Base-by-base conservation (phyloP, 2,888 invertebrate species). In the Synanthedon vespiformis region DNA sequence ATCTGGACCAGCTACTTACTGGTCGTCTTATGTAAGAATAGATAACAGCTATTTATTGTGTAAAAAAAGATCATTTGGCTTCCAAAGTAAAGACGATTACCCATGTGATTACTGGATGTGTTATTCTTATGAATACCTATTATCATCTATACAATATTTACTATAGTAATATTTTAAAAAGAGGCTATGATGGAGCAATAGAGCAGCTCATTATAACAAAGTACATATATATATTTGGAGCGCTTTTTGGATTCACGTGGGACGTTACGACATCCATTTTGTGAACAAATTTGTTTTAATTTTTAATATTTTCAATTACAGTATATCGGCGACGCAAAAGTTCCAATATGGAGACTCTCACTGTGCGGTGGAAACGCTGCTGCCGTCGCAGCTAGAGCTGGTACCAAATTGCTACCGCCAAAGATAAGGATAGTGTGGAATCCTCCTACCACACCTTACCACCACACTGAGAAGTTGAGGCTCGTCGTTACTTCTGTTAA, bases 391-490 rank as follows among this genome's bases (percentile, higher is more conserved):
- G 74, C 86, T 1, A 61, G 78, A 41, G 80, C 80, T 1, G 86
- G 86, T 34, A 77, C 83, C 54, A 86, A 85, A 55, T 68, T 90
- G 49, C 80, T 90, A 51, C 89, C 89, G 13, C 87, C 89, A 3
- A 88, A 88, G 57, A 75, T 90, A 55, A 84, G 80, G 61, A 85
- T 90, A 50, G 86, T 89, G 47, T 90, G 90, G 90, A 80, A 82
- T 61, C 87, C 87, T 1, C 86, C 87, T 16, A 72, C 77, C 14
- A 77, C 81, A 4, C 80, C 80, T 0, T 83, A 76, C 65, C 84
- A 84, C 55, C 81, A 86, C 57, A 87, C 87, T 1, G 85, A 87
- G 70, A 86, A 85, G 54, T 64, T 87, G 50, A 64, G 87, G 52
- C 77, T 87, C 22, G 86, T 87, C 11, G 77, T 87, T 57, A 86